phyloP scores from a whole-genome alignment of 2,888 invertebrate genomes.

The Mylabris sibirica region DNA sequence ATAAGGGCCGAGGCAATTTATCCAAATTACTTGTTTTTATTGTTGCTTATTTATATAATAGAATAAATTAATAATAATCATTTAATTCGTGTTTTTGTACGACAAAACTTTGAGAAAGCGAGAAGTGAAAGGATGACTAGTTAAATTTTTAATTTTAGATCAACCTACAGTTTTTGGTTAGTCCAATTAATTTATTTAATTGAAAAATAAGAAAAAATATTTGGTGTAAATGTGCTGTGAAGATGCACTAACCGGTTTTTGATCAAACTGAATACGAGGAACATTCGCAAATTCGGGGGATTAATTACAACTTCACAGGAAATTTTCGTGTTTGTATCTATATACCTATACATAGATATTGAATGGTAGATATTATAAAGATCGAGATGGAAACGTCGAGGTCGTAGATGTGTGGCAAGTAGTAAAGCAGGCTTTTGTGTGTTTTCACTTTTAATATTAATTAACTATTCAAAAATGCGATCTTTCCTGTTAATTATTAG shows the following conservation, averaged over 20 bases:
- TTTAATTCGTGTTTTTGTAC: neutral
- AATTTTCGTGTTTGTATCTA: neutral
- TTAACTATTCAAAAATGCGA: conserved; percentile 27
- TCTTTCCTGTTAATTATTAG: conserved; percentile 13
- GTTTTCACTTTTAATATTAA: conserved; percentile 29
- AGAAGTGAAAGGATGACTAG: neutral
- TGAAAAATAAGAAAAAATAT: neutral
- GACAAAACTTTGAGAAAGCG: neutral
- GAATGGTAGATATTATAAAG: conserved; percentile 7
- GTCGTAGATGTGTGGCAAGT: conserved; percentile 33
- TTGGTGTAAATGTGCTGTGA: neutral
- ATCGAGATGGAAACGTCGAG: conserved; percentile 21
- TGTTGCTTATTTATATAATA: too few species aligned
- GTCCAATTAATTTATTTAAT: neutral
- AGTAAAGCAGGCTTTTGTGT: conserved; percentile 25
- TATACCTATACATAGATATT: conserved; percentile 5
- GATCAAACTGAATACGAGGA: conserved; percentile 16
- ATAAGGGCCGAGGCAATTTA: neutral
- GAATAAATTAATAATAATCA: neutral
- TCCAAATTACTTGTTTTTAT: too few species aligned
- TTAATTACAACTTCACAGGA: conserved; percentile 7
- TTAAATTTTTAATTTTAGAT: neutral
- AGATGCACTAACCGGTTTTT: conserved; percentile 27
- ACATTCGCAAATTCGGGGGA: conserved; percentile 30
- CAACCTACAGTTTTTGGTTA: neutral